Conservation (phyloP, 2,113 vertebrate species). For the Parus major region DNA sequence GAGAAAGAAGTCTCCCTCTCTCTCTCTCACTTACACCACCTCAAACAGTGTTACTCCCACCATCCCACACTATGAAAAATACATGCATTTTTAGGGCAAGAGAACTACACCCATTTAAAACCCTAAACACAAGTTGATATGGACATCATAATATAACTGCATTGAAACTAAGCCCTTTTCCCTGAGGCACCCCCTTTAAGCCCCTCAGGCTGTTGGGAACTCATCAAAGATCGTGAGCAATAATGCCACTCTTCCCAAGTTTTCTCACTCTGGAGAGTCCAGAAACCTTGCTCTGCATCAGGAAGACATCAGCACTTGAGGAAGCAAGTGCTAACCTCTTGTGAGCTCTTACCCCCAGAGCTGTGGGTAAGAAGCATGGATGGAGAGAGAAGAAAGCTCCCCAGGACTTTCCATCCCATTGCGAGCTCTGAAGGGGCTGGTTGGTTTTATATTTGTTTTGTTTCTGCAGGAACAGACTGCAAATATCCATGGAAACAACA, state of each 20-base stretch:
- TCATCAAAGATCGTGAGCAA: neutral
- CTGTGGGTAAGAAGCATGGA: neutral
- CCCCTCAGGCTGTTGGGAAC: neutral
- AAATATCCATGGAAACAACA: conserved; percentile 33
- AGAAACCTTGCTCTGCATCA: neutral
- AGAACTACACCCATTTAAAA: neutral
- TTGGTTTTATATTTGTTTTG: conserved; percentile 20
- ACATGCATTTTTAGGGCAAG: neutral
- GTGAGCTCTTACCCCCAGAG: neutral
- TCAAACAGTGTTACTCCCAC: neutral
- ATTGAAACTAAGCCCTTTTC: neutral
- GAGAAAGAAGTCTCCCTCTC: neutral
- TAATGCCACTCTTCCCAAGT: neutral
- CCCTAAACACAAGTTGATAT: neutral
- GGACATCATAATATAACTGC: neutral
- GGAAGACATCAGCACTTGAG: neutral
- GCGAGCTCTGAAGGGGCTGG: neutral
- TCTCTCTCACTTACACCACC: neutral
- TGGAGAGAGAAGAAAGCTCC: neutral
- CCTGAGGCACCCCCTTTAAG: neutral
- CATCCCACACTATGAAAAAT: neutral
- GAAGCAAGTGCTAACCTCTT: neutral
- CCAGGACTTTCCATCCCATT: neutral
- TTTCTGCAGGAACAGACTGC: conserved; percentile 46
- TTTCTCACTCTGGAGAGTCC: neutral